Base-by-base conservation (phyloP, 1,140 invertebrate species). In the Popillia japonica region DNA sequence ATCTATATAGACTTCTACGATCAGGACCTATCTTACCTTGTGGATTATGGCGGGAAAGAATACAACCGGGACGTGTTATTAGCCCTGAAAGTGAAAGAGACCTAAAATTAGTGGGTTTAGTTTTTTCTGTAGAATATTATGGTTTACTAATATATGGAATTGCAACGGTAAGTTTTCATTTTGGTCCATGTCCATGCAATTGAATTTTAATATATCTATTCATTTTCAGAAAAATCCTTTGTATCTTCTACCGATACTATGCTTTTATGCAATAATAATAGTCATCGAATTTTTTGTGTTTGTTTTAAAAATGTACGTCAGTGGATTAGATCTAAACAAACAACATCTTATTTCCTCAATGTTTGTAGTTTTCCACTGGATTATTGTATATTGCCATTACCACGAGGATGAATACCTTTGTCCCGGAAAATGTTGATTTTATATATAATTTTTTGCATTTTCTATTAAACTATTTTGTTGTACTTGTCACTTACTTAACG, bases 101-200 rank as follows among this genome's bases (percentile, higher is more conserved):
- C 78, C 79, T 81, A 64, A 84, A 84, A 78, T 76, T 85, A 8
- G 83, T 85, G 42, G 82, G 79, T 55, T 75, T 84, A 23, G 80
- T 84, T n/a, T 77, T 84, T 44, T 84, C 84, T 14, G 44, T 83
- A 6, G 84, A 85, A 78, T 85, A 84, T 78, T 84, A 85, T 68
- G 48, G 80, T 23, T 81, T 85, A 40, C 76, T 85, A n/a, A 40
- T 85, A 41, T 40, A 84, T 55, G 84, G 84, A 64, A 22, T 82
- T 20, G 8, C 81, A 9, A 83, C 83, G 59, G 84, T 85, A 78
- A 81, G 80, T 80, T 17, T 17, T n/a, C 34, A 22, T 40, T 17
- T 20, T 17, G 6, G 0, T 22, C 11, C 23, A 11, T 6, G 34
- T 10, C n/a, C 14, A 64, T 23, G 6, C 64, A n/a, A n/a, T n/a